phyloP scores from a whole-genome alignment of 2,797 vertebrate species.

The Amphiprion clarkii region DNA sequence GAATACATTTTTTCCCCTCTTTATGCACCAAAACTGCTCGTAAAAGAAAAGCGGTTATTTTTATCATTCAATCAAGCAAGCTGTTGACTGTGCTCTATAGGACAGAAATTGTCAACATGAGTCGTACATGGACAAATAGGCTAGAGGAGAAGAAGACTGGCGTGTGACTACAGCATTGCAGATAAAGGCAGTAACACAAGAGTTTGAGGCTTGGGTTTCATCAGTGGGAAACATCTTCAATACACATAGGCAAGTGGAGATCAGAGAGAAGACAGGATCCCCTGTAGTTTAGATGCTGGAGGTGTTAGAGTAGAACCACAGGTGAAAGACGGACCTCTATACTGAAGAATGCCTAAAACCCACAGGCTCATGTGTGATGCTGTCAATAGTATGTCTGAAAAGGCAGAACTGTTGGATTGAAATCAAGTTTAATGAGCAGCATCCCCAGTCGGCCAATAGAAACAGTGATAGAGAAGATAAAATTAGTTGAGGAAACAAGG shows the following conservation, averaged over 20 bases:
- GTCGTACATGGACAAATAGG: too few relatives aligned
- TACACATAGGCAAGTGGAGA: neutral
- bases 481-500: neutral
- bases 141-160: too few relatives aligned
- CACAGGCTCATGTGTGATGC: neutral
- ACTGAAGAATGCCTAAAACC: neutral
- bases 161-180: neutral
- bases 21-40: neutral
- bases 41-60: neutral
- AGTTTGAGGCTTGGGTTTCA: neutral
- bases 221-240: neutral
- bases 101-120: too few relatives aligned
- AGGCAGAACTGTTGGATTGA: neutral
- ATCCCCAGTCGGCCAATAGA: neutral
- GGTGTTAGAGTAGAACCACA: neutral
- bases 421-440: neutral
- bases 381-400: neutral
- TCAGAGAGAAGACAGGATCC: neutral
- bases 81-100: neutral
- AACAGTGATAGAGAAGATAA: neutral
- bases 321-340: neutral
- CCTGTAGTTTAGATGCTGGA: neutral
- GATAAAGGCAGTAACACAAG: neutral
- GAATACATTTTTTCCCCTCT: neutral
- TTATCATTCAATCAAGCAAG: neutral